A percentile compares a stretch with the other conserved stretches of the same genome.
Evolutionary conservation across 2,888 invertebrate species (phyloP).

Genomic region (Sphaeridia pumilis): DNA sequence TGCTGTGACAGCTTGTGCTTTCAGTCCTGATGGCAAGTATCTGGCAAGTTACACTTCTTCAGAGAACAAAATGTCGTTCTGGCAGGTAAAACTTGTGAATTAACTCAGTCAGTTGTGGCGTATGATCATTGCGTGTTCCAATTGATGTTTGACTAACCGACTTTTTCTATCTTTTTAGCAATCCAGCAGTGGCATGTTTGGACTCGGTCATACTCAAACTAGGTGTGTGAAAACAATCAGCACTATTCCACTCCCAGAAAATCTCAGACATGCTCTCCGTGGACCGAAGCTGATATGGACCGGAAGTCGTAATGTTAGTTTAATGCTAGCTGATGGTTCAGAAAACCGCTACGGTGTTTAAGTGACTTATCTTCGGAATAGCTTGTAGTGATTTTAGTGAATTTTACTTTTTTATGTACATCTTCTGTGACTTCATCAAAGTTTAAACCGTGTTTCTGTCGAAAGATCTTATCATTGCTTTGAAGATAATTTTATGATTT

Average conservation of each 20-base stretch:
- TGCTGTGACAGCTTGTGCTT: slow-evolving; percentile 82
- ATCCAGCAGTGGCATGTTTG: slow-evolving; percentile 81
- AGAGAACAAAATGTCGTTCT: slow-evolving; percentile 91
- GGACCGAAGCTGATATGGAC: slow-evolving; percentile 92
- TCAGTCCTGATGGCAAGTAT: slow-evolving; percentile 95
- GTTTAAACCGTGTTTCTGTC: too few species aligned
- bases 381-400: too few species aligned
- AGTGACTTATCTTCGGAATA: too few species aligned
- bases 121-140: too few species aligned
- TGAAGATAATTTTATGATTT: too few species aligned
- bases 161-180: slow-evolving; percentile 43
- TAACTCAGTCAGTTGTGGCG: too few species aligned
- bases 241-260: slow-evolving; percentile 78
- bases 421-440: too few species aligned
- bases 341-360: slow-evolving; percentile 75
- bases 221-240: slow-evolving; percentile 92
- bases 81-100: slow-evolving; percentile 96
- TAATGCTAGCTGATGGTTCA: slow-evolving; percentile 91
- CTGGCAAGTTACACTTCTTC: slow-evolving; percentile 88
- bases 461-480: too few species aligned
- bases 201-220: slow-evolving; percentile 91
- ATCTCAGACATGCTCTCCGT: slow-evolving; percentile 55
- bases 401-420: too few species aligned
- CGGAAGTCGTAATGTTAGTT: slow-evolving; percentile 77
- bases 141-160: too few species aligned